A percentile compares a stretch with the other conserved stretches of the same genome.
Conservation (phyloP, 2,797 vertebrate species). For the Pygocentrus nattereri region DNA sequence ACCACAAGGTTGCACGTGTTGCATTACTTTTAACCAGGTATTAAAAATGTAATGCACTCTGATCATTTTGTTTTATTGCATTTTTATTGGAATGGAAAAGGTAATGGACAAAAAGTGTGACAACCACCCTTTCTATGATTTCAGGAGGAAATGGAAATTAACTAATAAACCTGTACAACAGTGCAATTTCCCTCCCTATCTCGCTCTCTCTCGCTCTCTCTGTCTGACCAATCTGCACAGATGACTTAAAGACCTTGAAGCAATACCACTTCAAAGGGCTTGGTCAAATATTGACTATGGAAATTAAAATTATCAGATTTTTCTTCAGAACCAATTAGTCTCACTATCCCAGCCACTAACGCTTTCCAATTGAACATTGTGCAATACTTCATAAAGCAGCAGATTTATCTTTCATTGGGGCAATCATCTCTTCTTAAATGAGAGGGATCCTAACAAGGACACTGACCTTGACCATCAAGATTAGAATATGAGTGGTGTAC, state of each 20-base stretch:
- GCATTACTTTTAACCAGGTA: background rate
- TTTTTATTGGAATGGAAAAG: background rate
- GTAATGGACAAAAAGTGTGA: background rate
- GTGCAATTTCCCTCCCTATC: constrained; percentile 1
- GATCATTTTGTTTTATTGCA: background rate
- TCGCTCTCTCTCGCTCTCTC: constrained; percentile 10
- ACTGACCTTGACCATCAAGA: constrained; percentile 14
- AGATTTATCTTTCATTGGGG: constrained; percentile 51
- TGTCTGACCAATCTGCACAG: constrained; percentile 16
- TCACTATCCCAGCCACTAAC: constrained; percentile 41
- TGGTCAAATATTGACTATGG: constrained; percentile 59
- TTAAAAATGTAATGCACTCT: background rate
- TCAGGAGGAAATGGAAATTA: constrained; percentile 2
- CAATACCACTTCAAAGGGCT: constrained; percentile 50
- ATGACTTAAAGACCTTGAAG: constrained; percentile 35
- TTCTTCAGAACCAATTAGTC: constrained; percentile 64
- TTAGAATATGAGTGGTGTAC: constrained; percentile 4
- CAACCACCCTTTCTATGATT: background rate
- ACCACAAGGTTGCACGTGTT: background rate
- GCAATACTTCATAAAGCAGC: constrained; percentile 45
- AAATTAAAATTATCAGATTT: constrained; percentile 63
- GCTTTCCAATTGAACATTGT: constrained; percentile 32
- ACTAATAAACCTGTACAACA: constrained; percentile 28
- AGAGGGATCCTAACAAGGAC: constrained; percentile 28
- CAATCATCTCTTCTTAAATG: constrained; percentile 37